Conservation (phyloP, 1,140 invertebrate species). For the Ladona fulva region DNA sequence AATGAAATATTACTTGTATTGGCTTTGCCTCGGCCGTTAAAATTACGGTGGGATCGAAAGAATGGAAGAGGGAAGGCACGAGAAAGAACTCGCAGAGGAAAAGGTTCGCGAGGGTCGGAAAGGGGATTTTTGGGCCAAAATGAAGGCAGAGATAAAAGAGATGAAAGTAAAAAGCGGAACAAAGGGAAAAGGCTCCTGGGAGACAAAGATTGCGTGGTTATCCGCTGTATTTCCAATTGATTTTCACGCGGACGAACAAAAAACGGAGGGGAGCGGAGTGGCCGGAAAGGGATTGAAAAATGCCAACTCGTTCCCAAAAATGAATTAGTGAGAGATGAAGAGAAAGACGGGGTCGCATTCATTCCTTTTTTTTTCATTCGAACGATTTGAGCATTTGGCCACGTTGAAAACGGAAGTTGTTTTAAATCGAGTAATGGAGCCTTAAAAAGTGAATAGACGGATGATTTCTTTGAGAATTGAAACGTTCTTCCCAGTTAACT, state of each 20-base stretch:
- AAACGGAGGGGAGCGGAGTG: not conserved
- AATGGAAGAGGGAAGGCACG: not conserved
- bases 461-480: too few species aligned
- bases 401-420: too few species aligned
- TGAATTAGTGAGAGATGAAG: too few species aligned
- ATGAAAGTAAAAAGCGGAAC: not conserved
- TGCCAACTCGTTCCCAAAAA: too few species aligned
- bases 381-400: too few species aligned
- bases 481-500: too few species aligned
- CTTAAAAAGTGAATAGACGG: too few species aligned
- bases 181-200: not conserved
- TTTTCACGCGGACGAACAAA: not conserved
- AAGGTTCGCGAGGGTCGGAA: not conserved
- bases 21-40: slow-evolving; percentile 1
- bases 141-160: not conserved
- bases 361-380: too few species aligned
- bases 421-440: too few species aligned
- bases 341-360: too few species aligned
- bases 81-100: not conserved
- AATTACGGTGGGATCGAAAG: not conserved
- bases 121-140: not conserved
- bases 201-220: not conserved
- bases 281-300: not conserved
- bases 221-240: slow-evolving; percentile 9
- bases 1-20: slow-evolving; percentile 11